Percentiles rank a stretch among this genome's conserved stretches.
phyloP scores from a whole-genome alignment of 2,797 vertebrate species.

The Nothura maculosa region DNA sequence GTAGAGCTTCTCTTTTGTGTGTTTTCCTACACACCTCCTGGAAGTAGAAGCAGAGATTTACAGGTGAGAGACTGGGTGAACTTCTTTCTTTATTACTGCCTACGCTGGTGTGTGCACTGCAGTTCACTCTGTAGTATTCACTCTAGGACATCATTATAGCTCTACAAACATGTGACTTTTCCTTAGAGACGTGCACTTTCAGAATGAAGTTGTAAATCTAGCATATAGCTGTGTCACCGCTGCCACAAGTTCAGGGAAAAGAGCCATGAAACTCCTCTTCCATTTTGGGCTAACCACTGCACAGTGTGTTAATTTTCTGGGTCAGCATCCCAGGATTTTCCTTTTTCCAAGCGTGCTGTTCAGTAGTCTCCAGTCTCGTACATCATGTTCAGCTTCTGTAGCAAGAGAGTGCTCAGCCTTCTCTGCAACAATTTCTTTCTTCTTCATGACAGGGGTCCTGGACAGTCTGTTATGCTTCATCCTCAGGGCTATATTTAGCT shows the following conservation, averaged over 20 bases:
- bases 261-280: conserved; percentile 47
- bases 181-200: neutral
- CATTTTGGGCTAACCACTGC: conserved; percentile 42
- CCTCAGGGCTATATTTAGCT: conserved; percentile 59
- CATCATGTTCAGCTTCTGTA: conserved; percentile 41
- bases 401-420: conserved; percentile 50
- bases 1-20: fast-evolving
- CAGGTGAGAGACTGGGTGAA: neutral
- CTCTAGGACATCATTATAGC: neutral
- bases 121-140: fast-evolving
- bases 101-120: neutral
- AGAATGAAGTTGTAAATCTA: neutral
- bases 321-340: conserved; percentile 65
- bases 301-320: conserved; percentile 47
- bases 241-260: conserved; percentile 14
- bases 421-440: conserved; percentile 72
- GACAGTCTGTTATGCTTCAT: conserved; percentile 54
- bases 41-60: neutral
- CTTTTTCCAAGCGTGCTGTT: conserved; percentile 54
- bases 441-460: conserved; percentile 59
- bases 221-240: conserved; percentile 25
- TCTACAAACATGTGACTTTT: neutral
- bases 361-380: conserved; percentile 46
- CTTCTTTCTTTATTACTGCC: neutral
- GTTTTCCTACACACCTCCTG: neutral